Percentiles rank a stretch among this genome's conserved stretches.
Conservation (phyloP, 2,797 vertebrate genomes). For the Epinephelus coioides region DNA sequence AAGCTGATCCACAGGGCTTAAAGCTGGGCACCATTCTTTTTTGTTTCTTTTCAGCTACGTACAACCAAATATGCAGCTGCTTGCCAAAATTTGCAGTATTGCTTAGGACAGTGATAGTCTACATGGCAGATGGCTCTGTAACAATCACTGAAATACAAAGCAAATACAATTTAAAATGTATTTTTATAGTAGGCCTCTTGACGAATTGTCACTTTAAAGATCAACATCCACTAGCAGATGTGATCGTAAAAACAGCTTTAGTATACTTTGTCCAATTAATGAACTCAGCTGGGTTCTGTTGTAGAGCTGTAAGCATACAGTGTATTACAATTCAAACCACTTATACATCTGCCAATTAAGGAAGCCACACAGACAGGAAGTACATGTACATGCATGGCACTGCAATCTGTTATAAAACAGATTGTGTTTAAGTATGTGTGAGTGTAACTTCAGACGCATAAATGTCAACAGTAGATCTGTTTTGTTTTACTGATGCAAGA, state of each 20-base stretch:
- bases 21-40: conserved; percentile 5
- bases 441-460: no score
- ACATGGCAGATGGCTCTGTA: background rate
- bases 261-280: conserved; percentile 32
- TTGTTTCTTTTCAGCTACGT: background rate
- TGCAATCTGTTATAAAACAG: background rate
- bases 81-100: background rate
- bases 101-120: background rate
- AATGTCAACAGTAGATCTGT: background rate
- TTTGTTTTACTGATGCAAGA: background rate
- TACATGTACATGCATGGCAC: no score
- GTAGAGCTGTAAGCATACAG: conserved; percentile 3
- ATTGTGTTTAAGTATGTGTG: no score
- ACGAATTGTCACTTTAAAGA: conserved; percentile 23
- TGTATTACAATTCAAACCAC: background rate
- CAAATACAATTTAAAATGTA: background rate
- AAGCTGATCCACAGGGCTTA: conserved; percentile 40
- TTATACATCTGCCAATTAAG: conserved; percentile 16
- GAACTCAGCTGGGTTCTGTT: conserved; percentile 12
- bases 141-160: background rate
- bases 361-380: background rate
- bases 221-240: conserved; percentile 22
- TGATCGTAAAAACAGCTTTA: conserved; percentile 27
- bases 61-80: background rate
- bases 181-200: background rate